These are phyloP conservation scores for Parascotia fuliginaria DNA, from an alignment of 2,888 invertebrate genomes.

Conservation along the genomic window DNA sequence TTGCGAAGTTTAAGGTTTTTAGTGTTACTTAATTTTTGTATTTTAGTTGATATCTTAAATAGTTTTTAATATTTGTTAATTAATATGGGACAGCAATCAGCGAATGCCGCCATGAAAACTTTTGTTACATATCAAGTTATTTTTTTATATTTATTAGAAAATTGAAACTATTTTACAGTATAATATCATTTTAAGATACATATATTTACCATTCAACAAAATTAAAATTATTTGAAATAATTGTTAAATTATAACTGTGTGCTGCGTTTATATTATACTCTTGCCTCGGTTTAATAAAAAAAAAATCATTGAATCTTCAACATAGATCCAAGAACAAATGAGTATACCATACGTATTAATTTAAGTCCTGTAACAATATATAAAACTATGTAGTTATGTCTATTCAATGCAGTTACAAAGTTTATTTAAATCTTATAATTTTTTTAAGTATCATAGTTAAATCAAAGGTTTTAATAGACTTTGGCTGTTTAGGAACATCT, in stretches of 20 bases:
- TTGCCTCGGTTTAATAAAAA: too few relatives aligned
- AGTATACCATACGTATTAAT: conserved; percentile 8
- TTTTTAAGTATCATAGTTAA: too few relatives aligned
- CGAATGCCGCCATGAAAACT: background rate
- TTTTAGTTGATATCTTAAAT: conserved; percentile 40
- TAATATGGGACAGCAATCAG: background rate
- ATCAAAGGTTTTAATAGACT: too few relatives aligned
- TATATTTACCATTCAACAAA: conserved; percentile 31
- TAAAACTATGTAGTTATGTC: too few relatives aligned
- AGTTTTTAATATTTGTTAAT: conserved; percentile 25
- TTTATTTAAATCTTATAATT: too few relatives aligned
- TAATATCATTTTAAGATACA: too few relatives aligned
- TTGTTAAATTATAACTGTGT: conserved; percentile 32
- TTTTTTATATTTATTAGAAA: too few relatives aligned
- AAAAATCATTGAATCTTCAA: background rate
- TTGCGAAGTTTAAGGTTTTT: too few relatives aligned
- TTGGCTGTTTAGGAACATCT: too few relatives aligned
- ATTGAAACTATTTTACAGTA: too few relatives aligned
- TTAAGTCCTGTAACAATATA: conserved; percentile 22
- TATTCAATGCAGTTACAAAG: too few relatives aligned
- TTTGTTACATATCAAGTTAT: too few relatives aligned
- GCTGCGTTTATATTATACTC: conserved; percentile 53
- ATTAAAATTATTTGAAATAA: conserved; percentile 38
- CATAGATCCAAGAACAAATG: conserved; percentile 23
- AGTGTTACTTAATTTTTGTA: conserved; percentile 30